These are phyloP conservation scores for Spilogale gracilis DNA, from an alignment of 2,113 vertebrate species.

Conservation along the genomic window DNA sequence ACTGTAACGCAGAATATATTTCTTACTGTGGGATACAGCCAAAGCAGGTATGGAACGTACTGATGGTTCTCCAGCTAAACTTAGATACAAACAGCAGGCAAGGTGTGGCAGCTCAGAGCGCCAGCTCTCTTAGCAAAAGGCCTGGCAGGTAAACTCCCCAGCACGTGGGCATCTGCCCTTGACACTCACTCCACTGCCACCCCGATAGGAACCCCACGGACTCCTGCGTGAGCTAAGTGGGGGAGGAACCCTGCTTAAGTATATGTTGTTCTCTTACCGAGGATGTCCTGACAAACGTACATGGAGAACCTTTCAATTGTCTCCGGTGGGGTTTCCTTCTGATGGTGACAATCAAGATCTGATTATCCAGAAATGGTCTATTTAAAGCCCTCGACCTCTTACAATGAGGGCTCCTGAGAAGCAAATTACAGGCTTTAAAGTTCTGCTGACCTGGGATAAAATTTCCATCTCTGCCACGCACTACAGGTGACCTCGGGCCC, in stretches of 20 bases:
- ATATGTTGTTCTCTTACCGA: not conserved
- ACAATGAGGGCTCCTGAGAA: not conserved
- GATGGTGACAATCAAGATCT: not conserved
- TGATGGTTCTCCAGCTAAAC: not conserved
- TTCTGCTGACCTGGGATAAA: not conserved
- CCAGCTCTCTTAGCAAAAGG: not conserved
- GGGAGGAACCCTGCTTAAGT: not conserved
- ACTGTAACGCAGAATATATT: not conserved
- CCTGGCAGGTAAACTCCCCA: not conserved
- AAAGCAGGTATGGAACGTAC: not conserved
- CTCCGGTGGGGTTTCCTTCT: not conserved
- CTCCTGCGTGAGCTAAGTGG: accelerated
- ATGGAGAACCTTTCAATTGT: not conserved
- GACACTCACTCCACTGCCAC: not conserved
- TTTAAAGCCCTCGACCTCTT: not conserved
- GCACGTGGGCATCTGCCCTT: accelerated
- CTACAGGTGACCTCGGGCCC: not conserved
- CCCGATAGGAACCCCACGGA: not conserved
- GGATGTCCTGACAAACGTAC: not conserved
- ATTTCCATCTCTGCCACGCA: not conserved
- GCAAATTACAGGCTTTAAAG: not conserved
- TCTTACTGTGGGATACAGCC: not conserved
- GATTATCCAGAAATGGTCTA: not conserved
- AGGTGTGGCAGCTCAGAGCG: too few relatives aligned
- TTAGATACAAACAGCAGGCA: not conserved